Evolutionary conservation across 1,140 invertebrate species (phyloP).

Genomic region (Meloidogyne chitwoodi): DNA sequence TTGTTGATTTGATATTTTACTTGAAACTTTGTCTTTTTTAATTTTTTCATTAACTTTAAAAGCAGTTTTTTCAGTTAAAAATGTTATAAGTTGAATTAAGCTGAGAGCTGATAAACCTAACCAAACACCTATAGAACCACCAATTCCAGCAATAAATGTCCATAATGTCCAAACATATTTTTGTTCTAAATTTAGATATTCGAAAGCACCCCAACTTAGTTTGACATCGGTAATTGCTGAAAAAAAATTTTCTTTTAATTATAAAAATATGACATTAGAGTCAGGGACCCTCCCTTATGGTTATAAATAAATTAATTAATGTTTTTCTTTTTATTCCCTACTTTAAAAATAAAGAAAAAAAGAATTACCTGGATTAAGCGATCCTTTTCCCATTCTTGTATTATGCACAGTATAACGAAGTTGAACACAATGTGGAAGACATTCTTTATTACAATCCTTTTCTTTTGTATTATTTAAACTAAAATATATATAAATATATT

Average conservation of each 20-base stretch:
- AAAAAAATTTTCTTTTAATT: not conserved
- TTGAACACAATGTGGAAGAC: constrained; percentile 49
- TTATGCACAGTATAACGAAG: constrained; percentile 38
- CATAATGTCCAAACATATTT: constrained; percentile 25
- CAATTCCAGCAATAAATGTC: constrained; percentile 32
- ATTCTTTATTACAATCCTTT: constrained; percentile 39
- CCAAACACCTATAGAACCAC: constrained; percentile 42
- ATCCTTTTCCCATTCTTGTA: constrained; percentile 8
- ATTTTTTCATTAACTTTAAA: constrained; percentile 25
- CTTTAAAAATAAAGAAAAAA: too few relatives aligned
- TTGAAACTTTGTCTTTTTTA: not conserved
- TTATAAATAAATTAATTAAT: too few relatives aligned
- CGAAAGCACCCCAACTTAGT: constrained; percentile 35
- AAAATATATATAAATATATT: not conserved
- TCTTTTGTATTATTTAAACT: constrained; percentile 38
- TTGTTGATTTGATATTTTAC: not conserved
- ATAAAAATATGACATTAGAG: too few relatives aligned
- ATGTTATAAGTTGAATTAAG: constrained; percentile 30
- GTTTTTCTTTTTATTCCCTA: too few relatives aligned
- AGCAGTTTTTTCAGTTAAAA: constrained; percentile 14
- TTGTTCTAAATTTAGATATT: constrained; percentile 36
- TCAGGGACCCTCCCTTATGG: too few relatives aligned
- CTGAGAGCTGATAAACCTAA: constrained; percentile 38
- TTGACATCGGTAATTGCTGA: constrained; percentile 26
- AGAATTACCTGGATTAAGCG: constrained; percentile 14